Percentiles rank a stretch among this genome's conserved stretches.
Evolutionary conservation across 2,113 vertebrate species (phyloP).

Genomic region (Parotia lawesii): DNA sequence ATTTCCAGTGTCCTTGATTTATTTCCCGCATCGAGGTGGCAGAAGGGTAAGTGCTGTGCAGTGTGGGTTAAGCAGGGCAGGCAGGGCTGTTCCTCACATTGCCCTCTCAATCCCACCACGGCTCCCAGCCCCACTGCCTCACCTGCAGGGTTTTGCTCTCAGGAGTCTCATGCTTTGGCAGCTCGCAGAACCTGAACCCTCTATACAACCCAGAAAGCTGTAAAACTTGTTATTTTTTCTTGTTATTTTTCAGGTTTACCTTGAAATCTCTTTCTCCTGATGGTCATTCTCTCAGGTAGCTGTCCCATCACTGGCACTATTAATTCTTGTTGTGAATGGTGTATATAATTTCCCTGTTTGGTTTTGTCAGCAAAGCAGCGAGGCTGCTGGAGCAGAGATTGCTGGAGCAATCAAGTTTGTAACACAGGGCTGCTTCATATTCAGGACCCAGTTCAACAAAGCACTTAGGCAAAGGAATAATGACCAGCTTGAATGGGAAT

Average conservation of each 20-base stretch:
- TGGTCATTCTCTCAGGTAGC: neutral
- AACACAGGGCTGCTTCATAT: neutral
- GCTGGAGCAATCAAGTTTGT: neutral
- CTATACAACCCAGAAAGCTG: neutral
- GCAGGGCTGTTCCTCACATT: neutral
- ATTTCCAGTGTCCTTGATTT: neutral
- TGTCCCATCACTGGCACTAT: neutral
- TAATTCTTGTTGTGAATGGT: accelerated
- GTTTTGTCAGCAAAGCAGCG: neutral
- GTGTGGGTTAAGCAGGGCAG: accelerated
- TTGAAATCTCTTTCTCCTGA: neutral
- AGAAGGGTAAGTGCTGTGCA: neutral
- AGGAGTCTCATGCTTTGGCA: neutral
- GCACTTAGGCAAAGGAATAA: constrained; percentile 11
- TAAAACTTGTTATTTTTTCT: neutral
- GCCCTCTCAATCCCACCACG: accelerated
- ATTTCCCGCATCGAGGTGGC: accelerated
- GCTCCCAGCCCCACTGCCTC: accelerated
- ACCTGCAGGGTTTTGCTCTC: neutral
- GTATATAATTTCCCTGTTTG: neutral
- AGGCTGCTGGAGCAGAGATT: neutral
- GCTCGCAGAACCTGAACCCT: neutral
- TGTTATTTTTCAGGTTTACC: neutral
- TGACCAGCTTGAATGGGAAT: neutral
- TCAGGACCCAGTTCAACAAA: constrained; percentile 10